Base-by-base conservation (phyloP, 2,888 invertebrate species). In the Andrena haemorrhoa region DNA sequence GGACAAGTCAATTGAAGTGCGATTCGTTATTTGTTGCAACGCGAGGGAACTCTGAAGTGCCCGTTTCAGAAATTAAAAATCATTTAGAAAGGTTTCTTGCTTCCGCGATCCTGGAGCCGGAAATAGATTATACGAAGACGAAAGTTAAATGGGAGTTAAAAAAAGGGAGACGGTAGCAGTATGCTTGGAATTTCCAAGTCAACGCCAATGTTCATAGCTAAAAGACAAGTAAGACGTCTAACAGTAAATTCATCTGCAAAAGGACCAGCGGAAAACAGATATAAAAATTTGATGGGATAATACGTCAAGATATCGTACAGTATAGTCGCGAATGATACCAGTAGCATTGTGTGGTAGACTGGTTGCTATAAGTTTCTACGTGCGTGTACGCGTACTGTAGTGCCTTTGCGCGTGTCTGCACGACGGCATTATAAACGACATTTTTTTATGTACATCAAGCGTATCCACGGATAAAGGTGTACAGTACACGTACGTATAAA, bases 1-100 rank as follows among this genome's bases (percentile, higher is more conserved):
- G 49, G 26, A 53, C 23, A n/a, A 58, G 51, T 49, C 58, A 75
- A 79, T 79, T 66, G 68, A 41, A 41, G 79, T 75, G 68, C 79
- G 35, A 49, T 51, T 70, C 75, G 60, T 64, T 79, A 63, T 29
- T 60, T 63, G 47, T 49, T 49, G 5, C 5, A 49, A 51, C 0
- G 20, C 51, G 7, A 51, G 8, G 20, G 8, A n/a, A 51, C 6
- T 51, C 7, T 51, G 2, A 1, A 41, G 2, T 41, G 12, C 3
- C 12, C 12, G 41, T 12, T 51, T 20, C 2, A 51, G 7, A 53
- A 53, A 53, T 53, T 53, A 23, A 20, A 26, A 23, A 23, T 23
- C 41, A 41, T 41, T 41, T 41, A 16, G 41, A 41, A 4, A 41
- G 16, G 41, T 41, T 41, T 41, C 41, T 41, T 41, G 41, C 16